A percentile compares a stretch with the other conserved stretches of the same genome.
Conservation (phyloP, 2,797 vertebrate genomes). For the Falco rusticolus region DNA sequence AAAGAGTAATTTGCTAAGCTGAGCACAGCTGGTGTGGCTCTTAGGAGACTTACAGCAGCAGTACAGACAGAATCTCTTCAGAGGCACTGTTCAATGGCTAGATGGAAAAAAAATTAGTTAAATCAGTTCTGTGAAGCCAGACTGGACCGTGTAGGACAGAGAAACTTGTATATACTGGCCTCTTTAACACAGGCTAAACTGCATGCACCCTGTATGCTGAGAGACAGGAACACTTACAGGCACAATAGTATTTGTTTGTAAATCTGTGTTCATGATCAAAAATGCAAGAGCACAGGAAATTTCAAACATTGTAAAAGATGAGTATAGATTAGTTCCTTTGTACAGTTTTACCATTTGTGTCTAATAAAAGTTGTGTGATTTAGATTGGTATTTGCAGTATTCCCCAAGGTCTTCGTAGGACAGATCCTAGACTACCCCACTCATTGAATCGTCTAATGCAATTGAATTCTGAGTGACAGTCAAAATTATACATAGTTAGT, state of each 20-base stretch:
- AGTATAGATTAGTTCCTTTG: background rate
- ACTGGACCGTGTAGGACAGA: background rate
- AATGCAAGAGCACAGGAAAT: background rate
- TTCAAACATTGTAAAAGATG: background rate
- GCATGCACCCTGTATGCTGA: rapidly evolving
- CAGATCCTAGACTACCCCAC: slow-evolving; percentile 23
- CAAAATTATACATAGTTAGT: slow-evolving; percentile 51
- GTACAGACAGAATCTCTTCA: background rate
- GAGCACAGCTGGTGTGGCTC: background rate
- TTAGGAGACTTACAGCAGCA: background rate
- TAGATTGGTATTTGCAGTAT: slow-evolving; percentile 5
- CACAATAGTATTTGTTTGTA: background rate
- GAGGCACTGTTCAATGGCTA: background rate
- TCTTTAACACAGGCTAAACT: background rate
- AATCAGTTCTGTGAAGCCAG: background rate
- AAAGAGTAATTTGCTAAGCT: background rate
- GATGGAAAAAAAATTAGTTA: background rate
- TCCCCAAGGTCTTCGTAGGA: slow-evolving; percentile 15
- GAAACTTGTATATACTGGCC: background rate
- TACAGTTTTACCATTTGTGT: background rate
- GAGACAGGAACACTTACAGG: background rate
- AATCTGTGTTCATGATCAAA: background rate
- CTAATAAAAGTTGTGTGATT: background rate
- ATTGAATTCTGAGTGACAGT: slow-evolving; percentile 56
- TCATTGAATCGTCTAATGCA: slow-evolving; percentile 51